These are phyloP conservation scores for Noctua comes DNA, from an alignment of 2,888 invertebrate species.

Conservation along the genomic window DNA sequence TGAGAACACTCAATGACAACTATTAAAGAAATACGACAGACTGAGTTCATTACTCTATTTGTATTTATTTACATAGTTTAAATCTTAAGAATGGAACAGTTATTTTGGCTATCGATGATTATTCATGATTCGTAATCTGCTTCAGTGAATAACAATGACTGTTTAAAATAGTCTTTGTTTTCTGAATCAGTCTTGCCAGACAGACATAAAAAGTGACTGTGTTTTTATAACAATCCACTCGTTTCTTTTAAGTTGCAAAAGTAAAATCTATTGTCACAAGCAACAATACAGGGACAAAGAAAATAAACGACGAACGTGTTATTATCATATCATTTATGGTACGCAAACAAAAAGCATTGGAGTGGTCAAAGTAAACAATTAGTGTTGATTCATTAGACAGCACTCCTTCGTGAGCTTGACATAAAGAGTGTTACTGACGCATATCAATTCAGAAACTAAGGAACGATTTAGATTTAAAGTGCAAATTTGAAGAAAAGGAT, in stretches of 20 bases:
- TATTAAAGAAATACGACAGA: background rate
- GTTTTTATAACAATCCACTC: no score
- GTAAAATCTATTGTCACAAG: background rate
- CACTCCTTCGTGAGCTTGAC: background rate
- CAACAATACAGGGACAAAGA: background rate
- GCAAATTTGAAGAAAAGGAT: no score
- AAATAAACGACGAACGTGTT: background rate
- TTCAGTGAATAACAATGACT: background rate
- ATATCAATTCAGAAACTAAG: background rate
- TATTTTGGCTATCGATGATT: background rate
- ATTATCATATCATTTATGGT: background rate
- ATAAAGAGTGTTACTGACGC: conserved; percentile 18
- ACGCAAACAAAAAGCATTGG: conserved; percentile 28
- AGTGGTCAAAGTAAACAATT: conserved; percentile 29
- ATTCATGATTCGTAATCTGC: background rate
- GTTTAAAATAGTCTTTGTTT: background rate
- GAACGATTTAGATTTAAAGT: background rate
- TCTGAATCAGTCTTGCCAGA: background rate
- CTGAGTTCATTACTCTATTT: conserved; percentile 1
- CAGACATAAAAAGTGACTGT: background rate
- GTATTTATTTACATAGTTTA: background rate
- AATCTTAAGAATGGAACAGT: background rate
- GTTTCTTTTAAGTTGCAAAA: no score
- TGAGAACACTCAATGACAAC: background rate
- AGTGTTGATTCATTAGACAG: background rate